phyloP scores from a whole-genome alignment of 2,797 vertebrate species.

The Lacerta agilis region DNA sequence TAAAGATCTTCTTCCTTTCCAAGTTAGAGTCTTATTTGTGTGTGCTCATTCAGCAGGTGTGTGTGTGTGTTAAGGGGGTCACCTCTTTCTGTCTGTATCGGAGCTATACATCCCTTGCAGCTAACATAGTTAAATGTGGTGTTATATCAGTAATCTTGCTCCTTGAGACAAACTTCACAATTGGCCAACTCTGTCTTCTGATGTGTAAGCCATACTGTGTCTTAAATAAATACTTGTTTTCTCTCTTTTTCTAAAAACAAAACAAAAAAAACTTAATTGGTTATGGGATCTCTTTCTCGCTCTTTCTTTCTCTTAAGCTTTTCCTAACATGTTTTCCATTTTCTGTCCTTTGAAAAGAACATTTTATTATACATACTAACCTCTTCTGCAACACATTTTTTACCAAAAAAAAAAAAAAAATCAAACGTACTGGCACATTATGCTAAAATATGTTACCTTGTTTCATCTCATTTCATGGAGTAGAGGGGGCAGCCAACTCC shows the following conservation, averaged over 20 bases:
- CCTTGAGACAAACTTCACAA: slow-evolving; percentile 74
- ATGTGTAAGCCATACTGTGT: slow-evolving; percentile 80
- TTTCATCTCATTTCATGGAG: slow-evolving; percentile 47
- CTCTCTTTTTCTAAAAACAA: slow-evolving; percentile 68
- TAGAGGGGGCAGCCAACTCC: neutral
- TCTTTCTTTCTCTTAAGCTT: slow-evolving; percentile 65
- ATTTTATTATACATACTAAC: slow-evolving; percentile 74
- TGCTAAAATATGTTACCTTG: slow-evolving; percentile 35
- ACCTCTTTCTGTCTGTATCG: slow-evolving; percentile 72
- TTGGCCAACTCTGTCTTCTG: slow-evolving; percentile 77
- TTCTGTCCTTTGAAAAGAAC: slow-evolving; percentile 67
- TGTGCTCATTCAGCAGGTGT: slow-evolving; percentile 4
- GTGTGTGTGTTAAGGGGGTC: slow-evolving; percentile 49
- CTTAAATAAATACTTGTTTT: slow-evolving; percentile 79
- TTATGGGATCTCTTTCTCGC: slow-evolving; percentile 65
- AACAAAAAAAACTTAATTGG: slow-evolving; percentile 60
- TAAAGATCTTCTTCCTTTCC: slow-evolving; percentile 54
- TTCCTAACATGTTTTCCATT: slow-evolving; percentile 67
- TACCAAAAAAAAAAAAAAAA: neutral
- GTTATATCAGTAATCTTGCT: slow-evolving; percentile 74
- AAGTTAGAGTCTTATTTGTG: neutral
- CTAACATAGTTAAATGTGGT: slow-evolving; percentile 74
- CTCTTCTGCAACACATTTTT: slow-evolving; percentile 56
- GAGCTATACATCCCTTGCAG: slow-evolving; percentile 69
- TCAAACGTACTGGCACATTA: slow-evolving; percentile 45